Percentiles rank a stretch among this genome's conserved stretches.
Conservation (phyloP, 2,113 vertebrate genomes). For the Myiopsitta monachus region DNA sequence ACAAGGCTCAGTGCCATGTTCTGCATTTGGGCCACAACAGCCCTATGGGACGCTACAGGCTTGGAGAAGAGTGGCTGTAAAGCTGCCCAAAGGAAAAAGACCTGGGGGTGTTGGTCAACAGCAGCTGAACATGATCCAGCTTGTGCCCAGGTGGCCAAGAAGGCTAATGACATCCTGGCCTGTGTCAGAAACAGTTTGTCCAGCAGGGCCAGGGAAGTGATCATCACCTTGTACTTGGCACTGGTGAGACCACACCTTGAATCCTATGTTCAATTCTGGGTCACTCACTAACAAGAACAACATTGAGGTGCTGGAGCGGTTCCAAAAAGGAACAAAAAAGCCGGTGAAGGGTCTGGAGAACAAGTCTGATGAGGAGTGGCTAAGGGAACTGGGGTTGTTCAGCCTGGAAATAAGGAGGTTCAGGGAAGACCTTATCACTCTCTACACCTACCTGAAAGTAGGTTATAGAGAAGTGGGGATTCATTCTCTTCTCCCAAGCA, state of each 20-base stretch:
- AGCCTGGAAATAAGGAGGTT: not conserved
- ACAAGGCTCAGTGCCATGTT: accelerated
- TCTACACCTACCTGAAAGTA: not conserved
- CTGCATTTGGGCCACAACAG: not conserved
- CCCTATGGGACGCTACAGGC: accelerated
- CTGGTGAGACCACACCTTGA: not conserved
- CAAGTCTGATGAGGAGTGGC: not conserved
- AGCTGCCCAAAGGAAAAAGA: not conserved
- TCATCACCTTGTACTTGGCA: not conserved
- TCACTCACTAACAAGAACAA: not conserved
- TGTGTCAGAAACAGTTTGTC: not conserved
- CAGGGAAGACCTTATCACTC: accelerated
- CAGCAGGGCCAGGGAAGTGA: not conserved
- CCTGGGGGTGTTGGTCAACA: not conserved
- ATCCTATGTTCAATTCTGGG: not conserved
- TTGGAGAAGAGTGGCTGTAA: not conserved
- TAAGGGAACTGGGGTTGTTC: not conserved
- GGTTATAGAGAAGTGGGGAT: accelerated
- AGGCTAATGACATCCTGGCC: not conserved
- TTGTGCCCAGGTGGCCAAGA: not conserved
- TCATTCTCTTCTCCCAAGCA: accelerated
- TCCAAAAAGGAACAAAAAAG: not conserved
- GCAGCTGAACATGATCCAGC: not conserved
- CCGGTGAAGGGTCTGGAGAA: not conserved
- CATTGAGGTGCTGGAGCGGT: not conserved